These are phyloP conservation scores for Psittacus erithacus DNA, from an alignment of 2,113 vertebrate species.

Conservation along the genomic window DNA sequence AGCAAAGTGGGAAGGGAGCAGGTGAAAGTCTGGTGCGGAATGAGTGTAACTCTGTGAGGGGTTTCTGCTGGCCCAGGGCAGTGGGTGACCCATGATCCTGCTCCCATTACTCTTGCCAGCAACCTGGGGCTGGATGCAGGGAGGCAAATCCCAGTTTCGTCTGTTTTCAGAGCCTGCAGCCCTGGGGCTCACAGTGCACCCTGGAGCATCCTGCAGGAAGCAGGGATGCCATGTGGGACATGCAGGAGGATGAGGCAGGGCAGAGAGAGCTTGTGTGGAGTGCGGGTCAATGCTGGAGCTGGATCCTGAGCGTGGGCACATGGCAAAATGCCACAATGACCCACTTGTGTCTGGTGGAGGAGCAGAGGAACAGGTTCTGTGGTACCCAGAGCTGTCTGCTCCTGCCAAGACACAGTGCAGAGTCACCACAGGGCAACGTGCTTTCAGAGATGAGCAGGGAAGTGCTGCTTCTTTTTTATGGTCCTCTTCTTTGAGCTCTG, in stretches of 20 bases:
- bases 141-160: neutral
- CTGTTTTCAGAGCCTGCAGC: neutral
- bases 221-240: neutral
- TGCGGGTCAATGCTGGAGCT: neutral
- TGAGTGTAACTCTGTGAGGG: neutral
- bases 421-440: neutral
- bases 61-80: neutral
- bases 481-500: neutral
- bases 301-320: neutral
- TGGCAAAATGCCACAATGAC: rapidly evolving
- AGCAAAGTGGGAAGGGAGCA: neutral
- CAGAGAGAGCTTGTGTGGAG: neutral
- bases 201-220: neutral
- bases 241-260: too few relatives aligned
- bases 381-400: neutral
- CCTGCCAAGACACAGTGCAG: neutral
- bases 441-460: neutral
- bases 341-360: neutral
- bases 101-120: neutral
- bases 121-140: neutral
- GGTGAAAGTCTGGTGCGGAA: neutral
- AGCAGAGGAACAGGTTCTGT: neutral
- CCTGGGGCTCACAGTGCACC: neutral
- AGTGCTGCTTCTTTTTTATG: neutral
- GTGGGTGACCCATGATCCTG: neutral